Evolutionary conservation across 2,797 vertebrate species (phyloP).

Genomic region (Darevskia mixta): DNA sequence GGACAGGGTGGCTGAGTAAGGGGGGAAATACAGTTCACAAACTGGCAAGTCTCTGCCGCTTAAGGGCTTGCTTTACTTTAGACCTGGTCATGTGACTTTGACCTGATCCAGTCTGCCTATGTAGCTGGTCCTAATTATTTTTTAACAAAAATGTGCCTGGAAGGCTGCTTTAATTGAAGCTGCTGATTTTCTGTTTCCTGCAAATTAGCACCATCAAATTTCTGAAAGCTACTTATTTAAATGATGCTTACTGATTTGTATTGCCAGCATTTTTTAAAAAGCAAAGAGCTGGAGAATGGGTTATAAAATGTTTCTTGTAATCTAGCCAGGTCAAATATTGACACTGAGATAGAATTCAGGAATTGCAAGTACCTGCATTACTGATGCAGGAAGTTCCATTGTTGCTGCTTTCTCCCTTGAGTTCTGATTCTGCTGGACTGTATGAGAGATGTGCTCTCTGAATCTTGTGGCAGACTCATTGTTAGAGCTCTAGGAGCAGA

Average conservation of each 20-base stretch:
- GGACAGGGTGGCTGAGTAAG: not conserved
- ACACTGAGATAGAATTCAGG: not conserved
- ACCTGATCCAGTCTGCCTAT: not conserved
- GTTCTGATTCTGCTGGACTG: conserved; percentile 1
- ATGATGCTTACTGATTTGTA: not conserved
- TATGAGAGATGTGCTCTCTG: not conserved
- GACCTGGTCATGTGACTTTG: not conserved
- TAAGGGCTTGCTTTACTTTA: not conserved
- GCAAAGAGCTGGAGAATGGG: not conserved
- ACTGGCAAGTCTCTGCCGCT: not conserved
- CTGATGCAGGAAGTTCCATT: not conserved
- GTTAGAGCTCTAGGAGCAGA: conserved; percentile 1
- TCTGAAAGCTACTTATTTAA: not conserved
- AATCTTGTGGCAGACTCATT: not conserved
- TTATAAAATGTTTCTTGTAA: not conserved
- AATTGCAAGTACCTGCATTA: not conserved
- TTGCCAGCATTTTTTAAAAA: not conserved
- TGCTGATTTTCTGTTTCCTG: not conserved
- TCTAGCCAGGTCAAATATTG: not conserved
- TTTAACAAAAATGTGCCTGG: not conserved
- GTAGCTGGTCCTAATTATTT: not conserved
- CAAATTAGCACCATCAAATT: not conserved
- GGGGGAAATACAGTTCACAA: not conserved
- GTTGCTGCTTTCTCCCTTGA: accelerated
- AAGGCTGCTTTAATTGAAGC: not conserved